Percentiles rank a stretch among this genome's conserved stretches.
These are phyloP conservation scores for Charanyca ferruginea DNA, from an alignment of 2,888 invertebrate species.

Conservation along the genomic window DNA sequence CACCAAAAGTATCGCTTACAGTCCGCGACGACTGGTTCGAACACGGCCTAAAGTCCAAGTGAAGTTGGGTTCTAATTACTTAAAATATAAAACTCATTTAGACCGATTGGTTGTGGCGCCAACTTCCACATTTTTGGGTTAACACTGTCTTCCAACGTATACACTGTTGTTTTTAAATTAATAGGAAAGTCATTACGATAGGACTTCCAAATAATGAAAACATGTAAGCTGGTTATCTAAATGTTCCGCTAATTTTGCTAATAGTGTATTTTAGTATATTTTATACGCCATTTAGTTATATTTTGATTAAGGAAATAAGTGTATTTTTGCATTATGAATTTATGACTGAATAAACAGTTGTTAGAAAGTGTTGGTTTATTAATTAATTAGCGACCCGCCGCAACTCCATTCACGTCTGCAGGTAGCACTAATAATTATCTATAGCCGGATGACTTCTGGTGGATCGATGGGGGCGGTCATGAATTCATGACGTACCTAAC, in stretches of 20 bases:
- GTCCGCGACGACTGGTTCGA: no score
- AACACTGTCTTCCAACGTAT: slow-evolving; percentile 5
- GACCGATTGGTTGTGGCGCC: no score
- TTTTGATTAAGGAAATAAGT: slow-evolving; percentile 62
- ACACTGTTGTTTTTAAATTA: not conserved
- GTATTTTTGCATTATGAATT: slow-evolving; percentile 70
- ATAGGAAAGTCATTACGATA: not conserved
- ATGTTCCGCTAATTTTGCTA: slow-evolving; percentile 28
- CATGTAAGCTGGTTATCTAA: not conserved
- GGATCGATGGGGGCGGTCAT: no score
- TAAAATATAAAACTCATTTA: not conserved
- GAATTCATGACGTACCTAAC: no score
- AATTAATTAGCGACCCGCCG: not conserved
- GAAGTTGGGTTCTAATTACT: not conserved
- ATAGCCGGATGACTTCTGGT: no score
- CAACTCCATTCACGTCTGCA: no score
- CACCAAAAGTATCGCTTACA: no score
- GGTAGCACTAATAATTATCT: no score
- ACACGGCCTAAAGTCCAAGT: not conserved
- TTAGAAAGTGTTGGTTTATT: slow-evolving; percentile 56
- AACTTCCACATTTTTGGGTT: not conserved
- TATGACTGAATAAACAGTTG: slow-evolving; percentile 74
- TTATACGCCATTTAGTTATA: slow-evolving; percentile 70
- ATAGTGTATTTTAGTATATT: slow-evolving; percentile 58
- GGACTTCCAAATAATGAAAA: not conserved